These are phyloP conservation scores for Pseudonaja textilis DNA, from an alignment of 2,113 vertebrate genomes.

Conservation along the genomic window DNA sequence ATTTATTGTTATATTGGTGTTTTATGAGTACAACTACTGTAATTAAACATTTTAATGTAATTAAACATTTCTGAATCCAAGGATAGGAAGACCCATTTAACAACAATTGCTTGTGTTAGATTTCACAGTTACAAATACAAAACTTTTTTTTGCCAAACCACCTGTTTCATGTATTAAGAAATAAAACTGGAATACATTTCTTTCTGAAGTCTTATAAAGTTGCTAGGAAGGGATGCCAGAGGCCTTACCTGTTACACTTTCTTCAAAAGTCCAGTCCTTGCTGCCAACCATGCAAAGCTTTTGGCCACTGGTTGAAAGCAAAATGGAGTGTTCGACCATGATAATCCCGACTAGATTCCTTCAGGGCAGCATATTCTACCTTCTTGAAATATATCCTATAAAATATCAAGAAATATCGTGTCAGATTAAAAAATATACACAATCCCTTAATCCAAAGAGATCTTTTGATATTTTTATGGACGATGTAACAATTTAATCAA, in stretches of 20 bases:
- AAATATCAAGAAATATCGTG: conserved; percentile 45
- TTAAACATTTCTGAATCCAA: background rate
- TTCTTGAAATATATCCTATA: conserved; percentile 63
- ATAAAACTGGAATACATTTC: conserved; percentile 28
- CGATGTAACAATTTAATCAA: background rate
- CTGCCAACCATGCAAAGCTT: conserved; percentile 52
- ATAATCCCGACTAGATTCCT: conserved; percentile 67
- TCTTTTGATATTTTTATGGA: background rate
- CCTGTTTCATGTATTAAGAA: conserved; percentile 18
- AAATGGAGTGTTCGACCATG: conserved; percentile 64
- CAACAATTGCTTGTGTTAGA: conserved; percentile 11
- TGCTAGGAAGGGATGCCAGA: conserved; percentile 7
- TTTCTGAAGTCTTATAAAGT: conserved; percentile 11
- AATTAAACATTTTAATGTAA: conserved; percentile 7
- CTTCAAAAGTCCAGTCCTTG: conserved; percentile 63
- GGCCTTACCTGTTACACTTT: conserved; percentile 66
- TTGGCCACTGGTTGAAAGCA: conserved; percentile 63
- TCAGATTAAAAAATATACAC: background rate
- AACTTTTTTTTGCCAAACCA: conserved; percentile 31
- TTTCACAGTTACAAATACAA: background rate
- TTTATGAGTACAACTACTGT: conserved; percentile 8
- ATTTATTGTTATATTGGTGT: background rate
- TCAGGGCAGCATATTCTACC: conserved; percentile 57
- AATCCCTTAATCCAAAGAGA: conserved; percentile 28
- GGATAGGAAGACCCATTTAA: conserved; percentile 29